Conservation (phyloP, 2,797 vertebrate species). For the Anomalospiza imberbis region DNA sequence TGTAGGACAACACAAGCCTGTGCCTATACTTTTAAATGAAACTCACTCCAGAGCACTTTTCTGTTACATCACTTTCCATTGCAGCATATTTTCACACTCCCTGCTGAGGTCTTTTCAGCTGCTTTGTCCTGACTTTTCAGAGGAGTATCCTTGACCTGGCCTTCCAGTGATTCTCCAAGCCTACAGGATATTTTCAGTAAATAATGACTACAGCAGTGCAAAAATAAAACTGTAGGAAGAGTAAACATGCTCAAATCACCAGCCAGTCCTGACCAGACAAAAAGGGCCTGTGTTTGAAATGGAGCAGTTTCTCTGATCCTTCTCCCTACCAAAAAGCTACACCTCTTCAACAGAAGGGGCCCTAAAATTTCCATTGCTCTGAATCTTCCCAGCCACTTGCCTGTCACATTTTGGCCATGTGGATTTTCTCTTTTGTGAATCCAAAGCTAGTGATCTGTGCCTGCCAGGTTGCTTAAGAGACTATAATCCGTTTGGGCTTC, state of each 20-base stretch:
- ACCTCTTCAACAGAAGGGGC: not conserved
- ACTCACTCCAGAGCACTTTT: not conserved
- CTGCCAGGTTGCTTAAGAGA: not conserved
- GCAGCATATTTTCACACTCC: not conserved
- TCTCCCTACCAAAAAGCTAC: not conserved
- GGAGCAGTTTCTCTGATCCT: not conserved
- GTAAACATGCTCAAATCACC: not conserved
- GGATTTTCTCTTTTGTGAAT: not conserved
- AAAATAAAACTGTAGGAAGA: not conserved
- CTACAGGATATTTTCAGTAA: constrained; percentile 5
- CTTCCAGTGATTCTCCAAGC: not conserved
- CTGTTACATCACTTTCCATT: not conserved
- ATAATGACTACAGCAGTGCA: not conserved
- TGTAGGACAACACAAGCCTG: not conserved
- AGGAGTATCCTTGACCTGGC: not conserved
- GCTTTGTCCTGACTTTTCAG: not conserved
- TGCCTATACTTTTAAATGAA: not conserved
- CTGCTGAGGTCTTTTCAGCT: not conserved
- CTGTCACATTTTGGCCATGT: not conserved
- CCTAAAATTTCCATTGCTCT: not conserved
- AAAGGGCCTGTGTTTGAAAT: not conserved
- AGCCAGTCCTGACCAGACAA: not conserved
- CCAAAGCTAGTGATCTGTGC: not conserved
- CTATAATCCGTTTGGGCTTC: not conserved
- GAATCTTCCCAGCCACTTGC: not conserved